Base-by-base conservation (phyloP, 2,113 vertebrate species). In the Salvator merianae region DNA sequence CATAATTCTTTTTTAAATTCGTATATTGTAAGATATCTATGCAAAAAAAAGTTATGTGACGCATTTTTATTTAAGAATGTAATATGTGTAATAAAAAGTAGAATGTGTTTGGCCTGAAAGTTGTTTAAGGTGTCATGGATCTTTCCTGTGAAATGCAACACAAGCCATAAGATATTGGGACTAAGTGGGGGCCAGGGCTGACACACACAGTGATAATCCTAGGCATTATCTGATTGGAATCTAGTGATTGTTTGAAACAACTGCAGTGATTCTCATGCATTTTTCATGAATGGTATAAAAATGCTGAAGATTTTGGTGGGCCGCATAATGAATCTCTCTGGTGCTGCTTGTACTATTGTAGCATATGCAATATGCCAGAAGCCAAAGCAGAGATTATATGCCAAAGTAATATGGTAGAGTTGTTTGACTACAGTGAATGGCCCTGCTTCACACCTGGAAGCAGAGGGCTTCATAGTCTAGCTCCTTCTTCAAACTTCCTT, bases 21-120 rank as follows among this genome's bases (percentile, higher is more conserved):
- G 98, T 99, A 99, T 99, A 99, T 99, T 99, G 98, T 99, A 99
- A 99, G 98, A 99, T 99, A 99, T 99, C 98, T 99, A 99, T 99
- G 98, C 98, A 99, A 99, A 98, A 97, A 82, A 98, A 97, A 98
- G 98, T 99, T 98, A 97, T 97, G 98, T 99, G 98, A 98, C 97
- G 98, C 97, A 97, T 98, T 99, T 99, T 99, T 98, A 99, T 99
- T 99, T 99, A 99, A 99, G 98, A 99, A 99, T 98, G 98, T 99
- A 99, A 97, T 98, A 98, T 95, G 98, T 99, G 98, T 99, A 99
- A 99, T 99, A 99, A 99, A 99, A 97, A 96, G 98, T 99, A 99
- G 98, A 99, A 98, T 97, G 97, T 98, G 97, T 97, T 97, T 96
- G 96, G 96, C 94, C 95, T 91, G 90, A 96, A 94, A 95, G 91